Base-by-base conservation (phyloP, 2,888 invertebrate genomes). In the Gryllus longicercus region DNA sequence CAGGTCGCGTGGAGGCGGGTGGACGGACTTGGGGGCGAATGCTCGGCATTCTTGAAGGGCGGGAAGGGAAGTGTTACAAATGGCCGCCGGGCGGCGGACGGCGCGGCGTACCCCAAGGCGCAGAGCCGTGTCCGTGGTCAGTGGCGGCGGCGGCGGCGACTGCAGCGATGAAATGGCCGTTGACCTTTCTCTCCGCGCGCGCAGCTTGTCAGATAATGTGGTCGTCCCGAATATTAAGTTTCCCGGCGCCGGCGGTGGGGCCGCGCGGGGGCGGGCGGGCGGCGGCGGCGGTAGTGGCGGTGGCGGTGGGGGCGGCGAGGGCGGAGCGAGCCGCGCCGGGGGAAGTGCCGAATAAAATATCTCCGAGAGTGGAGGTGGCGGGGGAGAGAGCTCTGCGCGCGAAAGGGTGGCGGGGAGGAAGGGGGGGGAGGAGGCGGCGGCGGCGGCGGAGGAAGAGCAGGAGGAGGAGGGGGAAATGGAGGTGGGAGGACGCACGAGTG, bases 151-250 rank as follows among this genome's bases (percentile, higher is more conserved):
- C 63, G 63, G 63, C 14, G 63, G 63, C 14, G 63, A n/a, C 14
- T 14, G 63, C 14, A 63, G n/a, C 63, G 63, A n/a, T 14, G 63
- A 63, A 63, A 63, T n/a, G 63, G 63, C 16, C 63, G 63, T n/a
- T 63, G 63, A 63, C 63, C 63, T 63, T 63, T 18, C 63, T 18
- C 63, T 4, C 63, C 16, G 63, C 63, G 63, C 63, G 63, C 63
- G 63, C 63, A 63, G 63, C 63, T 63, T 63, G 63, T 63, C 63
- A 63, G 63, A 63, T 63, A 63, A 63, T 63, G 63, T 63, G 63
- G n/a, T 11, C 63, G 63, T 63, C 63, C 63, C 63, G 63, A 63
- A 63, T 63, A 63, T 63, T 63, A 63, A 63, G 63, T 63, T 63
- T 63, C 63, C 63, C 63, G 63, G 63, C 63, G 63, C 16, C 63